Base-by-base conservation (phyloP, 2,113 vertebrate genomes). In the Paradoxurus hermaphroditus region DNA sequence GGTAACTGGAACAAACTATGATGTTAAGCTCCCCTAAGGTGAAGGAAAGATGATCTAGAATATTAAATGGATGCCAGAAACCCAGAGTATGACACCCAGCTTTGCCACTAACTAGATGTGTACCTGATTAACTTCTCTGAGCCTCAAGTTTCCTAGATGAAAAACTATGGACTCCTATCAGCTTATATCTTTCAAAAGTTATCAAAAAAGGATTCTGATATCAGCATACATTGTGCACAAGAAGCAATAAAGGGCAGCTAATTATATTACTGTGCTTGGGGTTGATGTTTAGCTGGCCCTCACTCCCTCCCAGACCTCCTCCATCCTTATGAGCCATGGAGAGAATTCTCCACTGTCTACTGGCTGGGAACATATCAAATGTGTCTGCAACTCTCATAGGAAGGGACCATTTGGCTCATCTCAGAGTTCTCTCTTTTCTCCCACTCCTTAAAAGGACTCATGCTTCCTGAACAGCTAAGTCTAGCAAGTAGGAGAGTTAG, bases 251-350 rank as follows among this genome's bases (percentile, higher is more conserved):
- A 65, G 5, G 36, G 23, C 10, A 59, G 34, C 12, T 15, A 4
- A 3, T 21, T 4, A 4, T 0, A 7, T 4, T 14, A 2, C 0
- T 21, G 27, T 29, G 27, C 0, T 39, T 19, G 7, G 70, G 36
- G 63, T 6, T 67, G 14, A 36, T 12, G 0, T 21, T 27, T 63
- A 34, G 11, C 41, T 46, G 53, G 41, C 31, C 72, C 11, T 7
- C 23, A 5, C 1, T 36, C 21, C 39, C 63, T 18, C 31, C n/a
- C 2, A 7, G 68, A n/a, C 34, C 51, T 39, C n/a, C 5, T 36
- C 36, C 59, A 31, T 89, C 44, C 25, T 18, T 84, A 1, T 12
- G 86, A 82, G 36, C 29, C 56, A 11, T 4, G 16, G 62, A 67
- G 1, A 77, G 67, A 94, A 56, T n/a, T 82, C 34, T 9, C 27